Base-by-base conservation (phyloP, 1,140 invertebrate genomes). In the Pseudachorutes palmiensis region DNA sequence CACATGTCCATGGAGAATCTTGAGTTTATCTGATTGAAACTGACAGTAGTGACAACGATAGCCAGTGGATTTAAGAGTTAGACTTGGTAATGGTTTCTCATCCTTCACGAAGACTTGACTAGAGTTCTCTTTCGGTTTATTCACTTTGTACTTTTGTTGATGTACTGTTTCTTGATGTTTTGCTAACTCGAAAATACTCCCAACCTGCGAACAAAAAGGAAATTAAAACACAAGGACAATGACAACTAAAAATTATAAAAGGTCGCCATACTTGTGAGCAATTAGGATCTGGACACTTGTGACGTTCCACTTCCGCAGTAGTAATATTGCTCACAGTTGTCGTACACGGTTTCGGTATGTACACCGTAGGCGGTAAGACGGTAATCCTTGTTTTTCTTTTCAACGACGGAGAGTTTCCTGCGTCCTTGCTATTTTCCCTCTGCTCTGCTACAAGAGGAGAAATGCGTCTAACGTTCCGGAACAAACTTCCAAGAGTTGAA, bases 31-130 rank as follows among this genome's bases (percentile, higher is more conserved):
- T 14, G 59, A 32, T n/a, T 48, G 32, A 48, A 32, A 65, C n/a
- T 57, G 36, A 36, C 69, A 71, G 30, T 67, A 71, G 5, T 58
- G 19, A 29, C 64, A 65, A n/a, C 51, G 55, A 58, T 24, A 22
- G 22, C 1, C 68, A 22, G 49, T 29, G 32, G 31, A 57, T 62
- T 59, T 24, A 41, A 32, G 30, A 41, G 51, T 61, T 62, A 31
- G 19, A n/a, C n/a, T 32, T 16, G 28, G 58, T 60, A 31, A 28
- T 26, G 12, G 30, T 31, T 32, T 59, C n/a, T 0, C n/a, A 30
- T n/a, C n/a, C 36, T 29, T 48, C 64, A 62, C 65, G 31, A 26
- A 32, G 31, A 61, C 41, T 45, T 57, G 32, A 61, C 41, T 24
- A 51, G 48, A 0, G 22, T 59, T 30, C 51, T 26, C 49, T 1